Base-by-base conservation (phyloP, 2,797 vertebrate genomes). In the Triplophysa bombifrons region DNA sequence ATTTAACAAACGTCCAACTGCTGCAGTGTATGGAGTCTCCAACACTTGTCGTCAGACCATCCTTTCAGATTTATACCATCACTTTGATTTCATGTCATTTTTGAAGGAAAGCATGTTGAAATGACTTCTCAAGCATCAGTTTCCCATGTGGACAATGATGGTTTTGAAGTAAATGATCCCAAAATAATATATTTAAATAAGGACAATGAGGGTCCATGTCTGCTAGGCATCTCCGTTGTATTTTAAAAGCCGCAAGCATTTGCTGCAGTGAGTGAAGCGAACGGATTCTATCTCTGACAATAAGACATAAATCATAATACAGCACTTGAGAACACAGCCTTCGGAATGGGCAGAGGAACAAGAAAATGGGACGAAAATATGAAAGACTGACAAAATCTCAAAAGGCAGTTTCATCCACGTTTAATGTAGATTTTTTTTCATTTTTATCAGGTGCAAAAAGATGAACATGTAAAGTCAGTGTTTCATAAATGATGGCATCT, bases 141-240 rank as follows among this genome's bases (percentile, higher is more conserved):
- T 61, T 44, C 55, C 19, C 41, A 60, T 78, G 67, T 63, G 67
- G 67, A 70, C 4, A 4, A 8, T 3, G 46, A 70, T 2, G 16
- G 76, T 41, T 78, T 78, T 64, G 68, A 78, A 65, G 30, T 65
- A 78, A 78, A 78, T 78, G 53, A 78, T 60, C 20, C 48, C 58
- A 22, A 78, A 78, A 78, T 56, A 71, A 30, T 20, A 56, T 65
- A 78, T 58, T 78, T 78, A 72, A 65, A 64, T 63, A 55, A 78
- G 67, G 44, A 70, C 56, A 78, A 78, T 53, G 58, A 53, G 48
- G 20, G 3, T n/a, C 76, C 30, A 64, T 44, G 20, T 71, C 76
- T 63, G n/a, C 67, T 41, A 58, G 67, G 64, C 68, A 78, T 78
- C 76, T 67, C 22, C 64, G 14, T 4, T 1, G 58, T 51, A 53